Evolutionary conservation across 2,888 invertebrate genomes (phyloP), one percentile per base, ranked within the genome.

Genomic region (Leptothorax acervorum): DNA sequence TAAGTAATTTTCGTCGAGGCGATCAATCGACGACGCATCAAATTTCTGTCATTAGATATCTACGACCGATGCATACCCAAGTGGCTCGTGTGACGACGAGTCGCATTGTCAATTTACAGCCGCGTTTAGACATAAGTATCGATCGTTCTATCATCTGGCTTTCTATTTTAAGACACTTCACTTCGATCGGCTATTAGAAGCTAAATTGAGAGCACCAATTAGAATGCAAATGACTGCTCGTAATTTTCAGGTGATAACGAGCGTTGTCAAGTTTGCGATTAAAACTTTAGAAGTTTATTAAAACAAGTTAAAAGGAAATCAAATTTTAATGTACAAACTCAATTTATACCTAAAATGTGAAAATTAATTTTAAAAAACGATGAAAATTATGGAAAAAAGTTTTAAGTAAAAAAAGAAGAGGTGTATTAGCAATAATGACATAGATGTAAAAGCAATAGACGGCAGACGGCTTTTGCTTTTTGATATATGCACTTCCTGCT

Each of bases 1-100:
- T 90, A 90, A 91, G 89, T 88, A 90, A 92, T 92, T 91, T 90
- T 85, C 87, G 89, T 89, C 88, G 89, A 89, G 83, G 81, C 83
- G 85, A 88, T 91, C 85, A 87, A 87, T 88, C 87, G 86, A 87
- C 90, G 76, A 71, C 66, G 85, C 84, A 84, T 81, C 74, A 76
- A 86, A 86, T 83, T 73, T 86, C 87, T 86, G 85, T 87, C 85
- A 86, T 85, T 83, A 83, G 63, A 42, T 28, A 23, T 31, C 57
- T 39, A 57, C 9, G 12, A 48, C 48, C 18, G 78, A 39, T 42
- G 66, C 57, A 62, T 55, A 48, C 78, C 65, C 42, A 55, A 78
- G 71, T 70, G 28, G 55, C 8, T 70, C 71, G 18, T 42, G 28
- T 39, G 60, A 66, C 45, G 57, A 23, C 2, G 9, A 31, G 57